phyloP scores from a whole-genome alignment of 2,888 invertebrate species.

The Rhopalosiphum nymphaeae region DNA sequence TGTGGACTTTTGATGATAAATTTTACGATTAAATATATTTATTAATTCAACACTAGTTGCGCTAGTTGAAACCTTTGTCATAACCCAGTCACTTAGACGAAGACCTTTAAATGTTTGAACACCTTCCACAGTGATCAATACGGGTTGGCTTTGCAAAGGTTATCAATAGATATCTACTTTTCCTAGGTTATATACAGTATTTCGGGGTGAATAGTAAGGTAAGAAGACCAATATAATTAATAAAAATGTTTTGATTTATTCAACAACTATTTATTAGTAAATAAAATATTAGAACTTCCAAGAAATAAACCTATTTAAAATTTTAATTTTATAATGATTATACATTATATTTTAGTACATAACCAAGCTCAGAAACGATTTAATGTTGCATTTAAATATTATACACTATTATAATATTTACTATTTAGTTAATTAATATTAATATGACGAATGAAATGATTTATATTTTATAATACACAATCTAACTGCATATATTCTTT shows the following conservation, averaged over 20 bases:
- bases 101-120: background rate
- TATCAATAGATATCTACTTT: background rate
- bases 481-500: background rate
- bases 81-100: background rate
- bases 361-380: background rate
- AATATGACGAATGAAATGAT: background rate
- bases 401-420: background rate
- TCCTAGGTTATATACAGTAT: background rate
- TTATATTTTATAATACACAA: background rate
- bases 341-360: background rate
- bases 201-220: background rate
- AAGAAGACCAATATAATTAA: background rate
- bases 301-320: background rate
- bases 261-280: background rate
- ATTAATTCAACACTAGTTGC: constrained; percentile 1
- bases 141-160: background rate
- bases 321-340: background rate
- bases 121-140: background rate
- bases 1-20: background rate
- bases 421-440: background rate
- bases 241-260: background rate
- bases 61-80: background rate
- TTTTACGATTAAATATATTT: background rate
- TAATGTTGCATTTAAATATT: background rate
- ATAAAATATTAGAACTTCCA: background rate